Percentiles rank a stretch among this genome's conserved stretches.
Evolutionary conservation across 2,888 invertebrate genomes (phyloP).

Genomic region (Entomobrya multifasciata): DNA sequence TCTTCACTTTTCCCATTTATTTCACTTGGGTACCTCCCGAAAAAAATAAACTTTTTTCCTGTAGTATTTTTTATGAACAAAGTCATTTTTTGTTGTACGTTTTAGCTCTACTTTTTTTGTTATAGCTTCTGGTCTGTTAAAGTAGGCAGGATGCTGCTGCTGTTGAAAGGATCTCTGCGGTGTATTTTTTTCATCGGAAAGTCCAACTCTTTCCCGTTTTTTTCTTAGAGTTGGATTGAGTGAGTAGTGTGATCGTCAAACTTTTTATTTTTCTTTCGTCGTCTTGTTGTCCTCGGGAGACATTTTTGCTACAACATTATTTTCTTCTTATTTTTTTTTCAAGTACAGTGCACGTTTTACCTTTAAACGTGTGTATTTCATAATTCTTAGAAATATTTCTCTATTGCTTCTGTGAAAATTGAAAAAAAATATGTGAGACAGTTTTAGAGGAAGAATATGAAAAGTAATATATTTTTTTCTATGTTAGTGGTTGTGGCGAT

Average conservation of each 20-base stretch:
- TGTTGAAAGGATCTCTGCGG: background rate
- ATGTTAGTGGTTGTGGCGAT: too few relatives aligned
- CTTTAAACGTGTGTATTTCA: conserved; percentile 38
- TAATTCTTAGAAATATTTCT: conserved; percentile 19
- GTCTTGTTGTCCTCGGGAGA: conserved; percentile 19
- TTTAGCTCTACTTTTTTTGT: conserved; percentile 17
- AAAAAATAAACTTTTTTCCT: conserved; percentile 8
- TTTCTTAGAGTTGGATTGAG: too few relatives aligned
- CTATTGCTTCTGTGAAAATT: too few relatives aligned
- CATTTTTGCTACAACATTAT: conserved; percentile 29
- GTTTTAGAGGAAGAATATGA: background rate
- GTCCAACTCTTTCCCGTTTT: background rate
- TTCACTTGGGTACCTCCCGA: conserved; percentile 32
- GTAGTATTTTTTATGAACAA: conserved; percentile 18
- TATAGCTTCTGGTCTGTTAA: background rate
- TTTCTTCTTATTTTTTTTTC: conserved; percentile 36
- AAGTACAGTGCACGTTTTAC: background rate
- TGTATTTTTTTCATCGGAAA: too few relatives aligned
- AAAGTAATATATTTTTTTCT: background rate
- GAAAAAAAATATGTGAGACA: background rate
- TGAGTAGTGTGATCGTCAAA: too few relatives aligned
- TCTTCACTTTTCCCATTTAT: conserved; percentile 31
- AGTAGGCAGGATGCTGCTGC: background rate
- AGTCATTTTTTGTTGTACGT: conserved; percentile 21
- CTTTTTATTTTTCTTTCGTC: conserved; percentile 1